Base-by-base conservation (phyloP, 2,113 vertebrate species). In the Strigops habroptila region DNA sequence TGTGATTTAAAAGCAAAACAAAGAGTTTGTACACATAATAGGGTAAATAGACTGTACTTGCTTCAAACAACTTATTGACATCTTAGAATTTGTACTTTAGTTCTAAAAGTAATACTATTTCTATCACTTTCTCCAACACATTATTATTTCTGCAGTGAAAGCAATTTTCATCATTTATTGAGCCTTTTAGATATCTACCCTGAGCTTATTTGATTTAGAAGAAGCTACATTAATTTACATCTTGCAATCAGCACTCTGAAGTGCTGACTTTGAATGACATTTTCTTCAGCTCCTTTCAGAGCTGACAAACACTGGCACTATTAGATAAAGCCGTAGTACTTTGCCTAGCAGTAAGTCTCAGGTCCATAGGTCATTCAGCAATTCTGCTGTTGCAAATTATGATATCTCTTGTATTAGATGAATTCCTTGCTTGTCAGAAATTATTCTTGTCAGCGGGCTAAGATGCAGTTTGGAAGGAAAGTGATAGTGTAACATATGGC, bases 401-500 rank as follows among this genome's bases (percentile, higher is more conserved):
- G 88, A 23, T 94, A 63, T 93, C 86, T 92, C 86, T 95, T 82
- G 82, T 85, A 96, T 97, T 89, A 95, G 88, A 90, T 1, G 3
- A 96, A 94, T 91, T 96, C 82, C 69, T 90, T 92, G 90, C 96
- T 92, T 96, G 97, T 96, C 95, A 96, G 90, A 95, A 97, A 96
- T 97, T 96, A 95, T 97, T 95, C 91, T 97, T 96, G 96, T 97
- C 96, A 95, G 76, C 82, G 15, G 18, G 75, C 75, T 94, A 93
- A 97, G 94, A 97, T 69, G 86, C 86, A 79, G 88, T 25, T 97
- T 95, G 97, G 95, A 97, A 95, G 96, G 95, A 91, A 95, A 96
- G 97, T 83, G 95, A 95, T 97, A 95, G 93, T 91, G 83, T 96
- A 97, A 96, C 97, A 98, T 97, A 97, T 98, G 97, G 97, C 92